Percentiles rank a stretch among this genome's conserved stretches.
Conservation (phyloP, 1,140 invertebrate genomes). For the Sycophila sp. region DNA sequence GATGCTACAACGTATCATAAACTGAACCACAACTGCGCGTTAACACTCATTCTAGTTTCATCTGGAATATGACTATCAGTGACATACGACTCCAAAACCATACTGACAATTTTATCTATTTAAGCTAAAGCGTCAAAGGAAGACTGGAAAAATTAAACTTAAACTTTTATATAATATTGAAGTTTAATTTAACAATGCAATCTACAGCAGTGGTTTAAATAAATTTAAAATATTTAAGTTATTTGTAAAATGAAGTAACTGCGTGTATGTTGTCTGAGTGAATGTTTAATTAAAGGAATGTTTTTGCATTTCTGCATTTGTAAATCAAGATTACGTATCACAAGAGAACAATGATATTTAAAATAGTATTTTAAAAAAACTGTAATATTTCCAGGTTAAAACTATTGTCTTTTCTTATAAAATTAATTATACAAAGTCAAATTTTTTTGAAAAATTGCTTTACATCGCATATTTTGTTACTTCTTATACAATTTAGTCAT, state of each 20-base stretch:
- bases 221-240: slow-evolving; percentile 58
- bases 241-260: slow-evolving; percentile 40
- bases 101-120: not conserved
- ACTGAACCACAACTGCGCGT: slow-evolving; percentile 1
- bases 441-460: too few relatives aligned
- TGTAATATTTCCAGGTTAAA: not conserved
- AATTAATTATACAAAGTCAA: too few relatives aligned
- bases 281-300: slow-evolving; percentile 42
- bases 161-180: not conserved
- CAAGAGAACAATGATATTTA: too few relatives aligned
- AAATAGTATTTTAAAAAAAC: too few relatives aligned
- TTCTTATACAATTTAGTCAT: too few relatives aligned
- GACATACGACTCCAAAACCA: slow-evolving; percentile 14
- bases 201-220: slow-evolving; percentile 8
- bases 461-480: too few relatives aligned
- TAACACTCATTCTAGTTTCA: not conserved
- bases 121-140: slow-evolving; percentile 12
- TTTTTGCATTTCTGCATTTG: slow-evolving; percentile 35
- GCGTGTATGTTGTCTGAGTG: slow-evolving; percentile 41
- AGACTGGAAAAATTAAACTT: not conserved
- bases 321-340: slow-evolving; percentile 31
- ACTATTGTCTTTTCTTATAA: too few relatives aligned
- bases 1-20: slow-evolving; percentile 18
- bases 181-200: not conserved
- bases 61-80: slow-evolving; percentile 3